Evolutionary conservation across 2,113 vertebrate genomes (phyloP).

Genomic region (Xiphophorus maculatus): DNA sequence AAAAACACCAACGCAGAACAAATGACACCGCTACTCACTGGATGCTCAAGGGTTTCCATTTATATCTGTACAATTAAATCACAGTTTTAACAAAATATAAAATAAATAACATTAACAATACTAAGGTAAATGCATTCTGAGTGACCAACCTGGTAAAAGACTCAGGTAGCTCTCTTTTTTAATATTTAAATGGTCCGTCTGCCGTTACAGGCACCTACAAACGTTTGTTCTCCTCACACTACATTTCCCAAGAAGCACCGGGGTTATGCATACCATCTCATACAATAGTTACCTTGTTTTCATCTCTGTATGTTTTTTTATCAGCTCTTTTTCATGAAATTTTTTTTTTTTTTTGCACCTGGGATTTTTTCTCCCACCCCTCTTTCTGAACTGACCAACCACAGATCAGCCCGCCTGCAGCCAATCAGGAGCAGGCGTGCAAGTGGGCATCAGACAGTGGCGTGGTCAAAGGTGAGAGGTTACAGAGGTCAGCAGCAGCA

Average conservation of each 20-base stretch:
- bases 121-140: constrained; percentile 73
- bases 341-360: constrained; percentile 64
- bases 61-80: constrained; percentile 78
- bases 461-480: constrained; percentile 76
- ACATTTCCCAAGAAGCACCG: constrained; percentile 60
- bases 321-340: background rate
- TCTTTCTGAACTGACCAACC: constrained; percentile 62
- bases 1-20: constrained; percentile 14
- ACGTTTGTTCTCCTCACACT: constrained; percentile 47
- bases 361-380: constrained; percentile 58
- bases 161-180: constrained; percentile 24
- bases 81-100: constrained; percentile 80
- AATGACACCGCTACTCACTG: constrained; percentile 26
- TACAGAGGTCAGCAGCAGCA: constrained; percentile 72
- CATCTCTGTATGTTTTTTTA: background rate
- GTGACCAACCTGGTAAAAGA: constrained; percentile 63
- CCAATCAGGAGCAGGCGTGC: constrained; percentile 62
- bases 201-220: constrained; percentile 44
- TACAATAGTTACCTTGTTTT: constrained; percentile 20
- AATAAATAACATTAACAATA: constrained; percentile 84
- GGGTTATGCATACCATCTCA: constrained; percentile 48
- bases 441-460: constrained; percentile 67
- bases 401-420: constrained; percentile 59
- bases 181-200: constrained; percentile 24
- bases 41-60: constrained; percentile 69